These are phyloP conservation scores for Chaetophractus vellerosus DNA, from an alignment of 2,797 vertebrate species.

Conservation along the genomic window DNA sequence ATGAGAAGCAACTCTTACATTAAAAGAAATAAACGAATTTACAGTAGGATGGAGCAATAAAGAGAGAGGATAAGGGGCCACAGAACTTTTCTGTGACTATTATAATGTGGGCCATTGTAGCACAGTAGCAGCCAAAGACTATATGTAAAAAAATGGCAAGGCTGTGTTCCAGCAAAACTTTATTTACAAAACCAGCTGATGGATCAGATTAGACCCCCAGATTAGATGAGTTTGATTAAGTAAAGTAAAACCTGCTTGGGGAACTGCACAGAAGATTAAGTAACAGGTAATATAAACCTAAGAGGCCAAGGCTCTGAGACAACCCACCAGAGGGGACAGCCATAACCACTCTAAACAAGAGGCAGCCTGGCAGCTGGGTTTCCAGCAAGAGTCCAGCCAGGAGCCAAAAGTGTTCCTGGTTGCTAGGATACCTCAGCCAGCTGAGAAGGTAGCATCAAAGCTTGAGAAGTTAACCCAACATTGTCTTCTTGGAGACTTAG, in stretches of 20 bases:
- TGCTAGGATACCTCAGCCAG: background rate
- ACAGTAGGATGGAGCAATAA: background rate
- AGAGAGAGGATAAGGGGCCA: background rate
- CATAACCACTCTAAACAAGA: no score
- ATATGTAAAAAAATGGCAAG: background rate
- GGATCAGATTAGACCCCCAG: background rate
- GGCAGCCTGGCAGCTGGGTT: background rate
- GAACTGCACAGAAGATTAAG: background rate
- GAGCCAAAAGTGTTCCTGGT: background rate
- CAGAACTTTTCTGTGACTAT: background rate
- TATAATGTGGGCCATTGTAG: no score
- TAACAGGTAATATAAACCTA: background rate
- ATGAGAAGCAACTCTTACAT: background rate
- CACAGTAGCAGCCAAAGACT: background rate
- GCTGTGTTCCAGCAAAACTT: background rate
- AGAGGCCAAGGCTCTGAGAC: background rate
- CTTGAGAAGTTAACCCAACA: background rate
- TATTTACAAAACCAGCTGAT: background rate
- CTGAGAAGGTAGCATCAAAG: background rate
- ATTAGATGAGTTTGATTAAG: background rate
- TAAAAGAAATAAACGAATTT: background rate
- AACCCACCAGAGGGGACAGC: background rate
- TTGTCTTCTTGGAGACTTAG: background rate
- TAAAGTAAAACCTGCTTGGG: background rate
- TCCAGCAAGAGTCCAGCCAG: background rate